phyloP scores from a whole-genome alignment of 2,797 vertebrate species.

The Natrix natrix region DNA sequence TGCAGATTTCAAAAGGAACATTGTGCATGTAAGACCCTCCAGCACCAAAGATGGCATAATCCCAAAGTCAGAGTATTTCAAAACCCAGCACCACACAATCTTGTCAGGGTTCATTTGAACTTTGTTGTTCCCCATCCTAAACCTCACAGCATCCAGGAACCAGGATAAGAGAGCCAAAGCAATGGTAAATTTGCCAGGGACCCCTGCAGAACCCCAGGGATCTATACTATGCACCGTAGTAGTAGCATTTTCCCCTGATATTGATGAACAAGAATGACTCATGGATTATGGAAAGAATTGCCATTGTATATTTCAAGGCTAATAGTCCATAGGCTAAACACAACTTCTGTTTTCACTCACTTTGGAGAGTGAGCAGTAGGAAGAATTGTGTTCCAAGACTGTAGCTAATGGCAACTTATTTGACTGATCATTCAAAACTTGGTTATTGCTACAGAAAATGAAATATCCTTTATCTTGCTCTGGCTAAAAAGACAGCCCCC shows the following conservation, averaged over 20 bases:
- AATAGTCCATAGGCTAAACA: neutral
- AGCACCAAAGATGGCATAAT: neutral
- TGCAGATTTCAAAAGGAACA: neutral
- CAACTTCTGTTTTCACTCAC: neutral
- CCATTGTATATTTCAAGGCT: neutral
- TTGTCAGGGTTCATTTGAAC: neutral
- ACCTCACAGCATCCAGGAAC: neutral
- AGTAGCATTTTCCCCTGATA: neutral
- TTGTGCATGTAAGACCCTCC: neutral
- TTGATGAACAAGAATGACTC: neutral
- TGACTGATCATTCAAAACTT: neutral
- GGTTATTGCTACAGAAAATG: neutral
- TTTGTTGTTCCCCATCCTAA: neutral
- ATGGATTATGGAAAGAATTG: neutral
- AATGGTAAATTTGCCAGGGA: neutral
- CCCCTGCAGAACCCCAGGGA: neutral
- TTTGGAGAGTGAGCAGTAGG: neutral
- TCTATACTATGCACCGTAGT: neutral
- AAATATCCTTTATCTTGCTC: neutral
- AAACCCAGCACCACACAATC: neutral
- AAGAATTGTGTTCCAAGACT: neutral
- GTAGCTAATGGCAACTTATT: neutral
- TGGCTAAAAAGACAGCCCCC: neutral
- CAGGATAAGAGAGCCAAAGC: neutral
- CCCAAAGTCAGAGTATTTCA: neutral